A percentile compares a stretch with the other conserved stretches of the same genome.
Evolutionary conservation across 2,797 vertebrate genomes (phyloP).

Genomic region (Channa striata): DNA sequence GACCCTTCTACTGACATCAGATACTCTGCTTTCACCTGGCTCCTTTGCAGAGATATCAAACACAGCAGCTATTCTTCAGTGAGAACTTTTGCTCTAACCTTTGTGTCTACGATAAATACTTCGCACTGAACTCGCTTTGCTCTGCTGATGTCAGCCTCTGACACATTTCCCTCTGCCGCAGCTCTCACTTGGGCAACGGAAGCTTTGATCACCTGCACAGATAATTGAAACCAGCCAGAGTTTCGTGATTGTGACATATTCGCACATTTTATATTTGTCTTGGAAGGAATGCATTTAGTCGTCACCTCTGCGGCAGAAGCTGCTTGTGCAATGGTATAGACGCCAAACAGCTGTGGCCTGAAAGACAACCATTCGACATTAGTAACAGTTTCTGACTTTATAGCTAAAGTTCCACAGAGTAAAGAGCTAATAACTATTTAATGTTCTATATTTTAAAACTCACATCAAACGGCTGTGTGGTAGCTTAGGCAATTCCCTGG

Average conservation of each 20-base stretch:
- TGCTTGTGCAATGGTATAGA: constrained; percentile 91
- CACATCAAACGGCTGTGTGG: constrained; percentile 90
- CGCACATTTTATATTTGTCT: constrained; percentile 17
- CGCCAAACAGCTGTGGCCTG: constrained; percentile 93
- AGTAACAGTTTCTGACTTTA: background rate
- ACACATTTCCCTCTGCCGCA: constrained; percentile 87
- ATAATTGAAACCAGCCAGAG: background rate
- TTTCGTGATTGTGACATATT: background rate
- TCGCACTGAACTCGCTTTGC: constrained; percentile 88
- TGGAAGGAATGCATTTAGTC: constrained; percentile 2
- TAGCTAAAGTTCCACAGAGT: background rate
- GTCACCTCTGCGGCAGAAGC: constrained; percentile 87
- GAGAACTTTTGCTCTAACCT: background rate
- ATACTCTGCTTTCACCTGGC: constrained; percentile 89
- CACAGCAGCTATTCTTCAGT: background rate
- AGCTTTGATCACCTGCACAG: constrained; percentile 89
- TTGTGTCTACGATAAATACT: background rate
- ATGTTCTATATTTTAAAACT: constrained; percentile 67
- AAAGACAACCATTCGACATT: constrained; percentile 35
- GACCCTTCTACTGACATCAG: constrained; percentile 91
- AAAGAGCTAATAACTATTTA: too few species aligned
- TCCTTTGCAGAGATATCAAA: constrained; percentile 76
- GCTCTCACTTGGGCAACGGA: constrained; percentile 87
- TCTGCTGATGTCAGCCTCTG: constrained; percentile 82
- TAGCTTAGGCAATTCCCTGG: constrained; percentile 89